phyloP scores from a whole-genome alignment of 2,797 vertebrate species.

The Glossophaga mutica region DNA sequence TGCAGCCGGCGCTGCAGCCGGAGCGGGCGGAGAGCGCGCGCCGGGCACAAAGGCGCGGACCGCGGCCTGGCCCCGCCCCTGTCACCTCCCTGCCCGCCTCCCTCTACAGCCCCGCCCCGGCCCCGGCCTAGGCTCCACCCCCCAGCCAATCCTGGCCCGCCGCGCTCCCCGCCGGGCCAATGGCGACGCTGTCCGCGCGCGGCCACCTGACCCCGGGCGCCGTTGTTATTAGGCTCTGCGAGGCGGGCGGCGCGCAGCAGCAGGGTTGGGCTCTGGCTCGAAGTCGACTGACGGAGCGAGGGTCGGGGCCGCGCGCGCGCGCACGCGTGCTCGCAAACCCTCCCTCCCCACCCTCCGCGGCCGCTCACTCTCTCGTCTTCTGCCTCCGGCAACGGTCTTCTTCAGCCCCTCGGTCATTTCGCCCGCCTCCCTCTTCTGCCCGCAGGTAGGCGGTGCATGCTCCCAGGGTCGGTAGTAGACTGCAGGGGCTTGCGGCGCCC shows the following conservation, averaged over 20 bases:
- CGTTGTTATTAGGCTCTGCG: constrained; percentile 78
- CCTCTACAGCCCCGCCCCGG: constrained; percentile 45
- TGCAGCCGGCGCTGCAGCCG: constrained; percentile 68
- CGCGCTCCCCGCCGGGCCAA: constrained; percentile 83
- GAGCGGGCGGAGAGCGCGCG: constrained; percentile 76
- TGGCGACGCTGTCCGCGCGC: constrained; percentile 82
- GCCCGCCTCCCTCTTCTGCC: constrained; percentile 2
- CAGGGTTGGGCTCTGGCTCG: constrained; percentile 57
- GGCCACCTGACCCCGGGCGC: constrained; percentile 77
- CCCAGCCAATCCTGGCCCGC: constrained; percentile 78
- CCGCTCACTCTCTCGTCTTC: neutral
- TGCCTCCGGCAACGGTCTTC: neutral
- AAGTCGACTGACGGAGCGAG: constrained; percentile 40
- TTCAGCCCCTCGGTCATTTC: neutral
- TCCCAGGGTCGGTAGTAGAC: neutral
- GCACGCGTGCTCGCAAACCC: neutral
- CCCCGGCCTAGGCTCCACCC: constrained; percentile 8
- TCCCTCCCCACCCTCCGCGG: neutral
- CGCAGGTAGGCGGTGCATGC: constrained; percentile 67
- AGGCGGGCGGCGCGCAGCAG: constrained; percentile 70
- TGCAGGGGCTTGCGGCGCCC: neutral
- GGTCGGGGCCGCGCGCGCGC: constrained; percentile 21
- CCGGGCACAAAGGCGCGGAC: constrained; percentile 88
- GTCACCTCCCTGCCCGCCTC: constrained; percentile 77
- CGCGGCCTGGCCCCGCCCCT: constrained; percentile 71